Conservation (phyloP, 2,797 vertebrate genomes). For the Trachurus trachurus region DNA sequence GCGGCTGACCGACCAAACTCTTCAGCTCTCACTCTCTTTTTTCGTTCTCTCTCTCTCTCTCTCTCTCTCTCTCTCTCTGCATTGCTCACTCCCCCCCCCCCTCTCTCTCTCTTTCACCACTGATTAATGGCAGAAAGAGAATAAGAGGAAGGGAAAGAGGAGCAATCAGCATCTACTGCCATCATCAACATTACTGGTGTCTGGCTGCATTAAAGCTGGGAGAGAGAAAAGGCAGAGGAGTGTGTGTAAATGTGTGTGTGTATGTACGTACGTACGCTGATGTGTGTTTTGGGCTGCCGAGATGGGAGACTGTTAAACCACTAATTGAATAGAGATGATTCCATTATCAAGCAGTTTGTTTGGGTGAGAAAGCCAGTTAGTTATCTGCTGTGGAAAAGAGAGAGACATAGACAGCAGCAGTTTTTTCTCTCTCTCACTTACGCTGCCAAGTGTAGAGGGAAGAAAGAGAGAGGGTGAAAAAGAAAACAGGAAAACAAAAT, state of each 20-base stretch:
- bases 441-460: constrained; percentile 7
- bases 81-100: not conserved
- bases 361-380: constrained; percentile 76
- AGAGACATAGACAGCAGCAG: constrained; percentile 19
- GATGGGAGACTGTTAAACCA: constrained; percentile 70
- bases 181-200: constrained; percentile 80
- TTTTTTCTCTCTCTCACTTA: not conserved
- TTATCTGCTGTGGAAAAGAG: constrained; percentile 67
- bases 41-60: constrained; percentile 2
- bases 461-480: not conserved
- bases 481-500: not conserved
- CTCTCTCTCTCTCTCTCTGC: constrained; percentile 51
- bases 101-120: constrained; percentile 57
- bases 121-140: constrained; percentile 81
- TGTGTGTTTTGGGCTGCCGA: constrained; percentile 52
- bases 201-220: constrained; percentile 72
- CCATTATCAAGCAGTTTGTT: constrained; percentile 82
- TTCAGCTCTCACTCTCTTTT: constrained; percentile 33
- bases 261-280: constrained; percentile 23
- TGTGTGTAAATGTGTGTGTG: constrained; percentile 10
- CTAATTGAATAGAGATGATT: constrained; percentile 83
- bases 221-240: constrained; percentile 50
- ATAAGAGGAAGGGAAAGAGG: constrained; percentile 70
- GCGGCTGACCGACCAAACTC: constrained; percentile 81
- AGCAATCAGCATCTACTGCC: constrained; percentile 80